These are phyloP conservation scores for Polyodon spathula DNA, from an alignment of 2,113 vertebrate genomes.

Conservation along the genomic window DNA sequence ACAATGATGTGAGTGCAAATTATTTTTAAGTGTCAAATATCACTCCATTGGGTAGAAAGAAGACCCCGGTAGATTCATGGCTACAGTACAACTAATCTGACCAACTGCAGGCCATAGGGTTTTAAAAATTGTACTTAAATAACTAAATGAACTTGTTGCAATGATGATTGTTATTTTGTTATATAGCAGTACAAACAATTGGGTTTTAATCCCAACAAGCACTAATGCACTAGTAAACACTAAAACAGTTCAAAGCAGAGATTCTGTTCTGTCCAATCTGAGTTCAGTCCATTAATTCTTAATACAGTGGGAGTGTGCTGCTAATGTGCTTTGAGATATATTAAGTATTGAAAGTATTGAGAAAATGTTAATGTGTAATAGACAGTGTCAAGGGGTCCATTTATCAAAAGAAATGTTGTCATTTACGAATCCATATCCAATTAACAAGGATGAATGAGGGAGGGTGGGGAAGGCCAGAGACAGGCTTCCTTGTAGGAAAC, in stretches of 20 bases:
- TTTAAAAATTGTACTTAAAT: too few relatives aligned
- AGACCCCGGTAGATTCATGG: too few relatives aligned
- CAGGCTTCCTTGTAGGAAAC: conserved; percentile 56
- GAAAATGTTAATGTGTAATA: conserved; percentile 63
- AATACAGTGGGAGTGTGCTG: conserved; percentile 44
- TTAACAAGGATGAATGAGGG: conserved; percentile 63
- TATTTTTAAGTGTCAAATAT: too few relatives aligned
- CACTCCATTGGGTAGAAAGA: too few relatives aligned
- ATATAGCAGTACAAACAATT: too few relatives aligned
- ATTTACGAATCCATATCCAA: conserved; percentile 69
- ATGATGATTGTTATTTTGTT: too few relatives aligned
- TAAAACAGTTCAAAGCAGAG: conserved; percentile 10
- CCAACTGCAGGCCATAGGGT: too few relatives aligned
- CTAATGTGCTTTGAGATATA: conserved; percentile 31
- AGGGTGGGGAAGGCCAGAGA: conserved; percentile 48
- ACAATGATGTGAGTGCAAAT: too few relatives aligned
- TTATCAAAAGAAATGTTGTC: conserved; percentile 48
- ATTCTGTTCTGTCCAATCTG: neutral
- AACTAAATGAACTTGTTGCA: too few relatives aligned
- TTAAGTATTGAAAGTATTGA: conserved; percentile 58
- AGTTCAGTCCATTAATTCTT: conserved; percentile 41
- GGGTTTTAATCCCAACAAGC: too few relatives aligned
- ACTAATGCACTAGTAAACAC: conserved; percentile 11
- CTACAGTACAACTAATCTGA: too few relatives aligned
- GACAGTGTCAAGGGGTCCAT: conserved; percentile 55